These are phyloP conservation scores for Cyanistes caeruleus DNA, from an alignment of 2,113 vertebrate species.

Conservation along the genomic window DNA sequence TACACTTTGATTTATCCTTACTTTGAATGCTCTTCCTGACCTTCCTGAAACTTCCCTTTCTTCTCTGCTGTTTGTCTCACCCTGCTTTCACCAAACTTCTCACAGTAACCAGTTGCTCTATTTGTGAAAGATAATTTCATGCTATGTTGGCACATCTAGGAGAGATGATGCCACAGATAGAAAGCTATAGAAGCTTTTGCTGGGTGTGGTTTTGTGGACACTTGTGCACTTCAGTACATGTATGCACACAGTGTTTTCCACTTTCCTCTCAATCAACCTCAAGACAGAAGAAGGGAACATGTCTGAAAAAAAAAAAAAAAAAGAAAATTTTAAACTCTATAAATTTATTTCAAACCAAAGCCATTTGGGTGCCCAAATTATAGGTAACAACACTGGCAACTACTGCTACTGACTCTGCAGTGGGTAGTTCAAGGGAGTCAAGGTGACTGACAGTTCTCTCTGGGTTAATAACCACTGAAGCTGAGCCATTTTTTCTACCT, in stretches of 20 bases:
- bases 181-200: neutral
- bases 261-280: neutral
- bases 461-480: neutral
- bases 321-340: neutral
- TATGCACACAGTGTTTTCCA: neutral
- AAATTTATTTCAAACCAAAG: neutral
- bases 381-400: neutral
- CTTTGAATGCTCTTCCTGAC: neutral
- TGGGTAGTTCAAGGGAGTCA: neutral
- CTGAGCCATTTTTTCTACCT: neutral
- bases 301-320: neutral
- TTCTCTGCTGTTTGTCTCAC: neutral
- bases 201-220: fast-evolving
- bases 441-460: neutral
- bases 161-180: neutral
- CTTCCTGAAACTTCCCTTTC: neutral
- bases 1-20: neutral
- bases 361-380: neutral
- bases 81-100: neutral
- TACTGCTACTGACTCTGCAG: neutral
- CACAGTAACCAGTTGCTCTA: neutral
- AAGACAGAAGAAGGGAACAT: neutral
- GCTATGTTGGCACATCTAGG: neutral
- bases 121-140: neutral
- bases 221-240: neutral